Conservation (phyloP, 2,113 vertebrate species). For the human region DNA sequence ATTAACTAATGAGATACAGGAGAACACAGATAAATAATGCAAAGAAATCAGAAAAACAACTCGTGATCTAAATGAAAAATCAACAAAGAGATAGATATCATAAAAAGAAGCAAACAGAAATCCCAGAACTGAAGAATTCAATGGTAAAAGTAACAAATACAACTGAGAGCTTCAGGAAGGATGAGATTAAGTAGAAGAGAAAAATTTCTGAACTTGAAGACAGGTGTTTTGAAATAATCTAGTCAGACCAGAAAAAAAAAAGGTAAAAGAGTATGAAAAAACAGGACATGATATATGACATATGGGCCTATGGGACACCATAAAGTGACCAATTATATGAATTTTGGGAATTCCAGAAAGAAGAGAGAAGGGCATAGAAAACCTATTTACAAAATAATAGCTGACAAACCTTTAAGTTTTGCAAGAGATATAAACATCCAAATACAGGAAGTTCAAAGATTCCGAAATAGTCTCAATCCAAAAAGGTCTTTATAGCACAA, state of each 20-base stretch:
- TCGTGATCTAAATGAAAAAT: background rate
- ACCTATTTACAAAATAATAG: background rate
- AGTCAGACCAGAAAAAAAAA: background rate
- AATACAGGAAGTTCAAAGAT: background rate
- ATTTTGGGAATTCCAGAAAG: background rate
- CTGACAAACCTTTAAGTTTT: background rate
- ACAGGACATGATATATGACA: background rate
- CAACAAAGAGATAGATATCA: background rate
- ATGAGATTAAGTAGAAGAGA: background rate
- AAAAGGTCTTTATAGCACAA: background rate
- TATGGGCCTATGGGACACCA: background rate
- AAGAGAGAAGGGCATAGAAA: background rate
- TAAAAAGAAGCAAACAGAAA: background rate
- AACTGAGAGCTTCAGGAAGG: background rate
- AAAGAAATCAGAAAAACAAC: background rate
- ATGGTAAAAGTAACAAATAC: background rate
- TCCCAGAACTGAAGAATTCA: background rate
- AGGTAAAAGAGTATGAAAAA: background rate
- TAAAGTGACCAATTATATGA: background rate
- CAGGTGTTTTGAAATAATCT: background rate
- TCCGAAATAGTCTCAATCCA: background rate
- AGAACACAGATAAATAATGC: background rate
- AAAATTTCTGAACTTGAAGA: background rate
- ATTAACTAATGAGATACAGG: background rate
- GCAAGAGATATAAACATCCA: background rate